phyloP scores from a whole-genome alignment of 2,113 vertebrate species.

The Coturnix japonica region DNA sequence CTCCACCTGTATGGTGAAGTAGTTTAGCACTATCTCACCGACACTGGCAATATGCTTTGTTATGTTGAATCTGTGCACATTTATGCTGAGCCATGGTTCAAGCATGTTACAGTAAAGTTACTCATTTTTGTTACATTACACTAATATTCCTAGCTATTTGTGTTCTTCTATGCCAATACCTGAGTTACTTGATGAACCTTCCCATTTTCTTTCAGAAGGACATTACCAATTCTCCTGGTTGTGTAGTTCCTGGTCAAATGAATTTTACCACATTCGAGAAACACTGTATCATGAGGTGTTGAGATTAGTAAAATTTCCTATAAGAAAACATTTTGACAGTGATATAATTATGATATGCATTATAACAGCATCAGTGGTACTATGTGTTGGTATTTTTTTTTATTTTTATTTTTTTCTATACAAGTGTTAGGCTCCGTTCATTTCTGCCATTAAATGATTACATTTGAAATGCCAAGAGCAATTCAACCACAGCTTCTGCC shows the following conservation, averaged over 20 bases:
- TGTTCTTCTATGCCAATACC: background rate
- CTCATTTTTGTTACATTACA: background rate
- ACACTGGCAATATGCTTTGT: background rate
- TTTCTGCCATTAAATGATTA: background rate
- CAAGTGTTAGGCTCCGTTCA: background rate
- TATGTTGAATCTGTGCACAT: background rate
- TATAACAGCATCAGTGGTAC: background rate
- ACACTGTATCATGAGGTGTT: background rate
- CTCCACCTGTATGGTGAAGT: conserved; percentile 30
- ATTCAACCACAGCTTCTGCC: background rate
- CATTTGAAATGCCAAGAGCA: background rate
- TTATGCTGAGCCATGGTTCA: background rate
- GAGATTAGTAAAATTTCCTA: background rate
- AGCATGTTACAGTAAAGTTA: background rate
- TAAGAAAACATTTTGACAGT: background rate
- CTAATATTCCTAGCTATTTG: background rate
- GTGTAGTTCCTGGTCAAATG: background rate
- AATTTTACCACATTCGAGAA: background rate
- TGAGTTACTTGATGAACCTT: background rate
- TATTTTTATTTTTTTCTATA: background rate
- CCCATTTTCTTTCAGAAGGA: background rate
- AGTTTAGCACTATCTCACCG: background rate
- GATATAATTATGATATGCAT: background rate
- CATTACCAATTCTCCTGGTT: background rate
- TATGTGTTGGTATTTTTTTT: background rate